Conservation (phyloP, 2,113 vertebrate species). For the Melozone crissalis region DNA sequence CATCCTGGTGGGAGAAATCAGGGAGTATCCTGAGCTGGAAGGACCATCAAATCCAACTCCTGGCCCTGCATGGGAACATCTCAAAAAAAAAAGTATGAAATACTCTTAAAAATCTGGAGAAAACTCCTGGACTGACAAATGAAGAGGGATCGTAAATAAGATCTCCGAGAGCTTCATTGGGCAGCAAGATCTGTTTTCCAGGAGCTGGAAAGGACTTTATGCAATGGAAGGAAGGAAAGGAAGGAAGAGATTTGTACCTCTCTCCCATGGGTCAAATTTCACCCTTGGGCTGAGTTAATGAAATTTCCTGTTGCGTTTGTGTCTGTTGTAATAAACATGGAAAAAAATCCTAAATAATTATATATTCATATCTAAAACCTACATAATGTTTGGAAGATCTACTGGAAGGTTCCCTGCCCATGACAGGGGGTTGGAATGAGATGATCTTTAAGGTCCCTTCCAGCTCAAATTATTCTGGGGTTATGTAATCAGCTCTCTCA, state of each 20-base stretch:
- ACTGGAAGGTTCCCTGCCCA: not conserved
- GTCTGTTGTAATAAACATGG: not conserved
- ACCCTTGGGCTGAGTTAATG: not conserved
- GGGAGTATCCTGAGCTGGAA: not conserved
- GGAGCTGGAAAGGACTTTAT: not conserved
- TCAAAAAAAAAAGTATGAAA: too few species aligned
- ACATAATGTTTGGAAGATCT: not conserved
- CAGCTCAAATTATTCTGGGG: not conserved
- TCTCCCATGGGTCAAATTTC: not conserved
- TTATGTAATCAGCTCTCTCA: not conserved
- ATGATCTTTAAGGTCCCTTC: not conserved
- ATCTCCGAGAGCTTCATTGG: not conserved
- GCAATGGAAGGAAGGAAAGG: not conserved
- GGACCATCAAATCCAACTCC: not conserved
- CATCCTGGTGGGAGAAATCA: not conserved
- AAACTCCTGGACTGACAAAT: not conserved
- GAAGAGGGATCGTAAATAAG: not conserved
- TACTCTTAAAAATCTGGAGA: not conserved
- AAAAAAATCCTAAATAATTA: not conserved
- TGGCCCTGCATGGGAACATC: not conserved
- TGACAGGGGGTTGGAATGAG: not conserved
- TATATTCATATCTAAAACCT: not conserved
- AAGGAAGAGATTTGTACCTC: not conserved
- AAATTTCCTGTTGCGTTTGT: not conserved
- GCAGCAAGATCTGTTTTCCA: fast-evolving